Conservation (phyloP, 2,797 vertebrate species). For the Dendrocincla fuliginosa region DNA sequence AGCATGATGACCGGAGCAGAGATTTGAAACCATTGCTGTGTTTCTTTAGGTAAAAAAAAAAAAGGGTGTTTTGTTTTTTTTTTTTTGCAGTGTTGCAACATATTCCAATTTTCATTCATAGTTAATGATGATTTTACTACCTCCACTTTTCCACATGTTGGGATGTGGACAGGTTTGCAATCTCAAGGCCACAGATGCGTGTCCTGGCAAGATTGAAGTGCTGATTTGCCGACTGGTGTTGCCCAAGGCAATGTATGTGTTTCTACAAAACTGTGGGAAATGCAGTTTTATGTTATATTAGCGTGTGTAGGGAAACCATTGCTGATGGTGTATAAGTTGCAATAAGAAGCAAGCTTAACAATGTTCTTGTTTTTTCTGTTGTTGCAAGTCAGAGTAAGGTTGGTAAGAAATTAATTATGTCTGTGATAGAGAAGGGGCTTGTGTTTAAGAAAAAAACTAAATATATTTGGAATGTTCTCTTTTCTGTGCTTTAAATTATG, state of each 20-base stretch:
- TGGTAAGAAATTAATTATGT: slow-evolving; percentile 13
- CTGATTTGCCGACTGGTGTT: neutral
- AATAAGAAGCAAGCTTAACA: neutral
- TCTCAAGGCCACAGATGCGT: neutral
- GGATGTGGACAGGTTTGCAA: neutral
- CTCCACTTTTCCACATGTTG: neutral
- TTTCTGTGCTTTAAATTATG: slow-evolving; percentile 27
- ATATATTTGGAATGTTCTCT: neutral
- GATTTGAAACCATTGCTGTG: neutral
- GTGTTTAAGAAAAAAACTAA: neutral
- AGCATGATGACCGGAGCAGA: neutral
- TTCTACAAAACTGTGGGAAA: neutral
- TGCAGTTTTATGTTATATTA: neutral
- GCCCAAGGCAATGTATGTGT: neutral
- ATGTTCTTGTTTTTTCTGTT: neutral
- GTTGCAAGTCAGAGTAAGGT: neutral
- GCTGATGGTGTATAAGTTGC: neutral
- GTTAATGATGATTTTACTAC: neutral
- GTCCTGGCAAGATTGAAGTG: neutral
- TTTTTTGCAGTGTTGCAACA: neutral
- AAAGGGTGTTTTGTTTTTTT: neutral
- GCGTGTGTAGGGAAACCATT: neutral
- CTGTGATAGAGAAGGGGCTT: neutral
- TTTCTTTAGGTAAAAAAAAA: neutral
- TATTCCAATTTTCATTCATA: neutral